These are phyloP conservation scores for Micromussa lordhowensis DNA, from an alignment of 92 coral and sea anemone genomes.

Conservation along the genomic window DNA sequence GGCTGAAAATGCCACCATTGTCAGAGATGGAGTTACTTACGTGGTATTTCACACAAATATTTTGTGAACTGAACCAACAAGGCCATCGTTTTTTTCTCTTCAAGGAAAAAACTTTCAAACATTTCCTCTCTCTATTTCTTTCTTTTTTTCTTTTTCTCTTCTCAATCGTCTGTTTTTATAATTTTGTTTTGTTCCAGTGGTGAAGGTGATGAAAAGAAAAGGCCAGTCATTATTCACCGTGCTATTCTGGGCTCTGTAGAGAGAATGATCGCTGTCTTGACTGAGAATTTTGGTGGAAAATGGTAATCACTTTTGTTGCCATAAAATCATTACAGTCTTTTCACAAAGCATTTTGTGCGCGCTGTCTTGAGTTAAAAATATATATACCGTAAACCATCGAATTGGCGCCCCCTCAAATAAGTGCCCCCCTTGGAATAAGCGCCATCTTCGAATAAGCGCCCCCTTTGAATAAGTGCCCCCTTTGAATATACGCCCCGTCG, in stretches of 20 bases:
- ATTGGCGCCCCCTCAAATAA: too few species aligned
- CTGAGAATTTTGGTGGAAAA: conserved; percentile 97
- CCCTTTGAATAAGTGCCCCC: too few species aligned
- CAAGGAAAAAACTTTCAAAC: background rate
- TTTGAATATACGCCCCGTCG: too few species aligned
- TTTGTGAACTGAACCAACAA: too few species aligned
- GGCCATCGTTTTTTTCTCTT: background rate
- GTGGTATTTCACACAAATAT: too few species aligned
- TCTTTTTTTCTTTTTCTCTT: background rate
- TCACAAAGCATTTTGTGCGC: background rate
- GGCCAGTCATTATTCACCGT: conserved; percentile 98
- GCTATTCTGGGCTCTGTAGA: conserved; percentile 98
- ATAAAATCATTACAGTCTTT: background rate
- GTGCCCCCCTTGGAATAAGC: too few species aligned
- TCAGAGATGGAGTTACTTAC: background rate
- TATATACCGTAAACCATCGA: too few species aligned
- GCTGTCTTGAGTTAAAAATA: background rate
- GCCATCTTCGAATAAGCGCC: too few species aligned
- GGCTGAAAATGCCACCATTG: background rate
- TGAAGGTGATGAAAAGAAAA: conserved; percentile 92
- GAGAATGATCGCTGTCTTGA: conserved; percentile 98
- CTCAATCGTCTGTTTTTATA: too few species aligned
- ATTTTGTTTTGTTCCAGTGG: conserved; percentile 65
- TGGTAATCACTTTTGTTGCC: conserved; percentile 59
- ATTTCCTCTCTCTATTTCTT: background rate